phyloP scores from a whole-genome alignment of 1,140 invertebrate species.

The Delia radicum region DNA sequence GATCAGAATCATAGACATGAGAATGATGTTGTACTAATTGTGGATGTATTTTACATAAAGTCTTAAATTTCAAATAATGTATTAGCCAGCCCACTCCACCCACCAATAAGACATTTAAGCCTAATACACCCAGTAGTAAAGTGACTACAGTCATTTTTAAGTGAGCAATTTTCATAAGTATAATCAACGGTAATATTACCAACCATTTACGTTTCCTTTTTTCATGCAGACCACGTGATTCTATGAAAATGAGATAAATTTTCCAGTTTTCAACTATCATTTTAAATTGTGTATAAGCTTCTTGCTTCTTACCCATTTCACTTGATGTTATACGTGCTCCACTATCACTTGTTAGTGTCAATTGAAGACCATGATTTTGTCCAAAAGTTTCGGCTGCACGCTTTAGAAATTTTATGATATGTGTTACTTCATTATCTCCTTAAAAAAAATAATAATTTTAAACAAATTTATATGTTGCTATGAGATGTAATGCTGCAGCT shows the following conservation, averaged over 20 bases:
- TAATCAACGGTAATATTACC: slow-evolving; percentile 46
- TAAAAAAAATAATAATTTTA: slow-evolving; percentile 15
- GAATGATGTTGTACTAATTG: slow-evolving; percentile 51
- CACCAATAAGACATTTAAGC: slow-evolving; percentile 47
- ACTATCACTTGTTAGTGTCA: slow-evolving; percentile 38
- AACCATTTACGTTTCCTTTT: slow-evolving; percentile 46
- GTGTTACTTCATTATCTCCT: slow-evolving; percentile 45
- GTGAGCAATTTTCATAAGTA: slow-evolving; percentile 50
- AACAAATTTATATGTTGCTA: neutral
- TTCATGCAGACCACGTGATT: slow-evolving; percentile 36
- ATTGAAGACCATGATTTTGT: slow-evolving; percentile 45
- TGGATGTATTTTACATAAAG: slow-evolving; percentile 52
- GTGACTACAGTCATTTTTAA: slow-evolving; percentile 51
- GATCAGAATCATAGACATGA: slow-evolving; percentile 51
- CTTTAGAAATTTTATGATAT: slow-evolving; percentile 47
- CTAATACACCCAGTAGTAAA: slow-evolving; percentile 40
- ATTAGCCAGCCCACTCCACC: slow-evolving; percentile 49
- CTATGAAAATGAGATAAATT: slow-evolving; percentile 28
- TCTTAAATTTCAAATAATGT: slow-evolving; percentile 52
- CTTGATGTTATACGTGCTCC: slow-evolving; percentile 38
- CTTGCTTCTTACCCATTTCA: slow-evolving; percentile 40
- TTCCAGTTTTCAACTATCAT: neutral
- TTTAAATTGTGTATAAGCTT: neutral
- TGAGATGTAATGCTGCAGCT: neutral
- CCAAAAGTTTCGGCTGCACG: slow-evolving; percentile 47